These are phyloP conservation scores for Eupeodes luniger DNA, from an alignment of 2,888 invertebrate species.

Conservation along the genomic window DNA sequence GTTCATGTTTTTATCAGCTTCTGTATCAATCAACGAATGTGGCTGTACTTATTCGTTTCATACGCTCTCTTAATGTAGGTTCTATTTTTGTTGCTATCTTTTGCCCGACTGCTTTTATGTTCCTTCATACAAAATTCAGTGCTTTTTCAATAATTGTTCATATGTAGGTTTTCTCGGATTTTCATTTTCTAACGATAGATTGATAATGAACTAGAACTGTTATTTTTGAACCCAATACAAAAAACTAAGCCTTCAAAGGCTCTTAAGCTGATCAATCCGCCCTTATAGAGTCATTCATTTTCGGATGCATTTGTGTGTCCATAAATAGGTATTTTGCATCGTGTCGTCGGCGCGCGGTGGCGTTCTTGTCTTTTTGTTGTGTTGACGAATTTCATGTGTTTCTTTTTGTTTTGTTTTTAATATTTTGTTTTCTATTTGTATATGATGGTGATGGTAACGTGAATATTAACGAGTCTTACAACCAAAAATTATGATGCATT, in stretches of 20 bases:
- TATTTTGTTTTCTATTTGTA: conserved; percentile 9
- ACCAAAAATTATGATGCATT: conserved; percentile 83
- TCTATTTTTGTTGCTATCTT: too few species aligned
- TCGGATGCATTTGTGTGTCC: conserved; percentile 61
- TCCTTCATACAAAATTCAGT: too few species aligned
- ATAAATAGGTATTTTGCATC: conserved; percentile 68
- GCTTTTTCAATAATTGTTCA: too few species aligned
- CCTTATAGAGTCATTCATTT: conserved; percentile 16
- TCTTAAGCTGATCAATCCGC: not conserved
- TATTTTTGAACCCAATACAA: too few species aligned
- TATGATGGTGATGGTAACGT: conserved; percentile 44
- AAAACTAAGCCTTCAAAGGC: conserved; percentile 7
- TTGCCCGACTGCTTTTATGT: too few species aligned
- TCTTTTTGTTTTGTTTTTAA: not conserved
- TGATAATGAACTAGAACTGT: too few species aligned
- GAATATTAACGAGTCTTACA: conserved; percentile 73
- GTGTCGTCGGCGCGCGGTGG: not conserved
- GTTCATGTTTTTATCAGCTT: too few species aligned
- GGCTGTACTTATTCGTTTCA: too few species aligned
- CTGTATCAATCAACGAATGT: too few species aligned
- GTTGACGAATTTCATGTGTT: conserved; percentile 64
- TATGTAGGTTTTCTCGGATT: too few species aligned
- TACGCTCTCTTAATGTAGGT: too few species aligned
- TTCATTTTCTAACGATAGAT: too few species aligned
- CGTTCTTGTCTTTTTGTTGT: conserved; percentile 41